Base-by-base conservation (phyloP, 1,140 invertebrate species). In the Zaprionus ornatus region DNA sequence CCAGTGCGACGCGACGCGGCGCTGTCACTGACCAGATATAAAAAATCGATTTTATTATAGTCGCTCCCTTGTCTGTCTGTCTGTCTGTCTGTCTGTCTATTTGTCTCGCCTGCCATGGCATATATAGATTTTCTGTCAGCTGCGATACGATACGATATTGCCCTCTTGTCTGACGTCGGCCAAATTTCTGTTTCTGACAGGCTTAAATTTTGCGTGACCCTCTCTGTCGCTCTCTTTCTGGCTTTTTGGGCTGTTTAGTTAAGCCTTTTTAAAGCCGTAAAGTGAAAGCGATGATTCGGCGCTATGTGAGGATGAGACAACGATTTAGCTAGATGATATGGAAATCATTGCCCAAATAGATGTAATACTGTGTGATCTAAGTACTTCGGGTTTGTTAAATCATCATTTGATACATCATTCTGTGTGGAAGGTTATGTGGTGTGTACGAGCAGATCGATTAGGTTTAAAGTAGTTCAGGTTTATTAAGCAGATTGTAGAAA, bases 21-120 rank as follows among this genome's bases (percentile, higher is more conserved):
- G 76, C 83, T 88, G 80, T 86, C 79, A 87, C 55, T 80, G 81
- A 71, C 75, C 82, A 82, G 72, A 80, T 72, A 87, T 88, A 88
- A 88, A 87, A 88, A 87, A 87, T 87, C 84, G 84, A 87, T 87
- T 88, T 87, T 87, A 87, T 87, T 87, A 87, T 88, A 78, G 77
- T 64, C 84, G 77, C 67, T 72, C 48, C 48, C 29, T 10, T 54
- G 50, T 54, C 50, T 12, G 60, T 62, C 60, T 63, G 61, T 29
- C 60, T 45, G 12, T 48, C 50, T 57, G 29, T 62, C 57, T 78
- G 82, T 29, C 60, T 45, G 12, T 48, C 50, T 57, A 17, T 62
- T 37, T 78, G 82, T 66, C 82, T 73, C 52, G 35, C 9, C 55
- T n/a, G 6, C 29, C 23, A 23, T 60, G 27, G 62, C 71, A 79